Evolutionary conservation across 2,797 vertebrate genomes (phyloP), one percentile per base, ranked within the genome.

Genomic region (Propithecus deckenii): DNA sequence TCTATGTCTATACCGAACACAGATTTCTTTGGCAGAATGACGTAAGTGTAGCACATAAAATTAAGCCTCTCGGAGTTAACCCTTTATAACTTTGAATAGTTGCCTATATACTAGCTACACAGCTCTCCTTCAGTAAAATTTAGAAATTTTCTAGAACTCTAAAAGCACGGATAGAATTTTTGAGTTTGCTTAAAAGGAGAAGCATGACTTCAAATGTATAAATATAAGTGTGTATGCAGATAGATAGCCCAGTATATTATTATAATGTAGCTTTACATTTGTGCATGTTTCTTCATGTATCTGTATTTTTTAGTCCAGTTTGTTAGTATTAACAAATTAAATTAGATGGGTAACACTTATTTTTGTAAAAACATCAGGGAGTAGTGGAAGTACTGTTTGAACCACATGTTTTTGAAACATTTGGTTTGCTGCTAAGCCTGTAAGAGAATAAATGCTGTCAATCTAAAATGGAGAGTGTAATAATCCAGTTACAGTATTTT

Each of bases 381-480:
- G 72, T 96, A 94, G 72, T 96, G 57, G 94, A 89, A 92, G 63
- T 97, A 96, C 55, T 41, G 96, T 97, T 96, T 94, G 95, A 97
- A 97, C 93, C 96, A 97, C 86, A 97, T 97, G 96, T 96, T 92
- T 98, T 97, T 83, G 61, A 95, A 93, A 95, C 94, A 98, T 98
- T 89, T 98, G 97, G 81, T 95, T 90, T 43, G 20, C 89, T 95
- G 94, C 76, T 96, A 79, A 95, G 48, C 78, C 93, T 91, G 93
- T 92, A 92, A 93, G 89, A 95, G 87, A 93, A 90, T 89, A 94
- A 96, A 92, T 97, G 90, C 93, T 96, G 93, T 94, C 95, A 57
- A 48, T 97, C 90, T 94, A 94, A 97, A 95, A 65, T 88, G 92
- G 57, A 94, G 57, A 94, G 86, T 88, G 50, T 93, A 89, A 80